Evolutionary conservation across 2,113 vertebrate species (phyloP).

Genomic region (Anolis carolinensis): DNA sequence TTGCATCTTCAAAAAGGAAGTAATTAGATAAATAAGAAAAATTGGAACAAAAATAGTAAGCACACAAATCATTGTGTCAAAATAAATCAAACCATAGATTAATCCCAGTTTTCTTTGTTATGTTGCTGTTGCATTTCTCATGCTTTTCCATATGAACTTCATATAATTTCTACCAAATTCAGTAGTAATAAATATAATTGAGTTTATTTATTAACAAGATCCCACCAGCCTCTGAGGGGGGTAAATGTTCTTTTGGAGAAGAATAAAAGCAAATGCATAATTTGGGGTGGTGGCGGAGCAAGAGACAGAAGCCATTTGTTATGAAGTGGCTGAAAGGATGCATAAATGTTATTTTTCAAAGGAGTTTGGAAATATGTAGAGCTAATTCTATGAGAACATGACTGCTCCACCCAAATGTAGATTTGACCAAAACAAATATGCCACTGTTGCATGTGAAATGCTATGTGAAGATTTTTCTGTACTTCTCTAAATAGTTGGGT

Average conservation of each 20-base stretch:
- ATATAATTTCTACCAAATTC: neutral
- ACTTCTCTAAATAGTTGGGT: neutral
- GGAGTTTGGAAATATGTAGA: neutral
- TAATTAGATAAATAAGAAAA: neutral
- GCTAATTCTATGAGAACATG: slow-evolving; percentile 26
- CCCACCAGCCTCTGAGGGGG: neutral
- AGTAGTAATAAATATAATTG: neutral
- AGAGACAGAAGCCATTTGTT: neutral
- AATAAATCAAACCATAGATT: neutral
- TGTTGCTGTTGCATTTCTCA: neutral
- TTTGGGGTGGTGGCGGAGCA: neutral
- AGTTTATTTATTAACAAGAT: neutral
- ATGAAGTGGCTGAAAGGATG: neutral
- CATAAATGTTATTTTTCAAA: neutral
- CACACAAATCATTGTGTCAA: neutral
- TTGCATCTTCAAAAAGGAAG: neutral
- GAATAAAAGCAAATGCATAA: neutral
- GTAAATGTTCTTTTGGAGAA: accelerated
- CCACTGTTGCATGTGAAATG: neutral
- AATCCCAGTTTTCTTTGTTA: neutral
- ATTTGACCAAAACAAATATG: neutral
- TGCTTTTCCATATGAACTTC: neutral
- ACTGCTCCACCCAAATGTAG: slow-evolving; percentile 16
- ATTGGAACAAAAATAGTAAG: neutral
- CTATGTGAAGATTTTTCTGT: neutral